A percentile compares a stretch with the other conserved stretches of the same genome.
These are phyloP conservation scores for Tinamus major DNA, from an alignment of 2,797 vertebrate genomes.

Conservation along the genomic window DNA sequence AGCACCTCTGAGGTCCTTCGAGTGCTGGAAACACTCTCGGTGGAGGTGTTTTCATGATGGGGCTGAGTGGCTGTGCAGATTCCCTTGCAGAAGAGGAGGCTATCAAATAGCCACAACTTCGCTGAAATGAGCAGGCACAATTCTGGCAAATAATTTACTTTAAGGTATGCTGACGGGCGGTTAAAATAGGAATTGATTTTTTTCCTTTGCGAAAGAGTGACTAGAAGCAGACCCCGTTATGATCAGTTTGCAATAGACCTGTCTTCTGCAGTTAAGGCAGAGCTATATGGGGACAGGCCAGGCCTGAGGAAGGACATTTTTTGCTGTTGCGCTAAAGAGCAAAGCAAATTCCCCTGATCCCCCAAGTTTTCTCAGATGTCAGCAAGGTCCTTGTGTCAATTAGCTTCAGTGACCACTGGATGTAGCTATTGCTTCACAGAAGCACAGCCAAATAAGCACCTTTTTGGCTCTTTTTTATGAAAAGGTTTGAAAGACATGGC, in stretches of 20 bases:
- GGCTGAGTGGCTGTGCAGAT: neutral
- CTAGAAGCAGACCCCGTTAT: neutral
- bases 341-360: neutral
- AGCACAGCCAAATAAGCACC: neutral
- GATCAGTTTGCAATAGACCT: neutral
- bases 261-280: neutral
- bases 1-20: neutral
- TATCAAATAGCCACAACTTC: neutral
- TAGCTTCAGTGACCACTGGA: constrained; percentile 52
- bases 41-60: neutral
- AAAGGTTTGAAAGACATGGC: neutral
- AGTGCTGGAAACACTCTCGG: neutral
- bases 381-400: neutral
- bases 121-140: neutral
- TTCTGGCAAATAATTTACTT: neutral
- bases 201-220: neutral
- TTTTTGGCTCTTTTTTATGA: constrained; percentile 35
- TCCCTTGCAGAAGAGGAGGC: neutral
- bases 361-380: neutral
- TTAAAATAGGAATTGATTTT: constrained; percentile 5
- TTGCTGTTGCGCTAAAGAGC: neutral
- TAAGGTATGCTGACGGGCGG: constrained; percentile 3
- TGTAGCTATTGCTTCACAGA: constrained; percentile 65
- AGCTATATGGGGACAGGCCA: accelerated
- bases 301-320: neutral